These are phyloP conservation scores for Lordiphosa fenestrarum DNA, from an alignment of 2,888 invertebrate species.

Conservation along the genomic window DNA sequence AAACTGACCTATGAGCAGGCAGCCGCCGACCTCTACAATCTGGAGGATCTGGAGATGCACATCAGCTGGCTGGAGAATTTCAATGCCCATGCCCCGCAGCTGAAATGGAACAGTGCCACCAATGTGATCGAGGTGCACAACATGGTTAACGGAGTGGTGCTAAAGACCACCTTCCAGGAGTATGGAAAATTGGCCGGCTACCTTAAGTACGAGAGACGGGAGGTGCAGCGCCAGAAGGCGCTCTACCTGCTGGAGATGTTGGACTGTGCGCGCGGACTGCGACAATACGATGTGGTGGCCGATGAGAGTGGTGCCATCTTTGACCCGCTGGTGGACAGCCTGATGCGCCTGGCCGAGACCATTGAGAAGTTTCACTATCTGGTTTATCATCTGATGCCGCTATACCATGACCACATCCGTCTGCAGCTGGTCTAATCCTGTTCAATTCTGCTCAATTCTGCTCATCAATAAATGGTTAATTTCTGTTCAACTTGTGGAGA, in stretches of 20 bases:
- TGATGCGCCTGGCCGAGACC: slow-evolving; percentile 12
- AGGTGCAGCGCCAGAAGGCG: slow-evolving; percentile 30
- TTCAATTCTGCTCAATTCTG: neutral
- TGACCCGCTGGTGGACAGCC: slow-evolving; percentile 6
- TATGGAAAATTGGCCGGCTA: slow-evolving; percentile 22
- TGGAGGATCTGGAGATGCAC: slow-evolving; percentile 20
- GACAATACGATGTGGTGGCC: slow-evolving; percentile 13
- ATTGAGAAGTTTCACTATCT: slow-evolving; percentile 36
- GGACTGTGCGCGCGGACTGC: slow-evolving; percentile 13
- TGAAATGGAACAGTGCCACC: slow-evolving; percentile 23
- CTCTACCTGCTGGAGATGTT: slow-evolving; percentile 32
- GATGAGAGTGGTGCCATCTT: neutral
- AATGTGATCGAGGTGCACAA: slow-evolving; percentile 30
- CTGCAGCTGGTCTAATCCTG: slow-evolving; percentile 7
- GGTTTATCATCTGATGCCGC: slow-evolving; percentile 33
- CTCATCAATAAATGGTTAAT: neutral
- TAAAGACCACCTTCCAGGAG: slow-evolving; percentile 8
- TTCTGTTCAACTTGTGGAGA: too few relatives aligned
- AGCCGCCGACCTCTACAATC: slow-evolving; percentile 16
- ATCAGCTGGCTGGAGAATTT: slow-evolving; percentile 33
- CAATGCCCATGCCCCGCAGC: slow-evolving; percentile 25
- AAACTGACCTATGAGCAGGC: slow-evolving; percentile 20
- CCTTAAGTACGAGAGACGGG: slow-evolving; percentile 24
- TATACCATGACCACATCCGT: slow-evolving; percentile 33
- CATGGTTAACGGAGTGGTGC: slow-evolving; percentile 1